Evolutionary conservation across 2,888 invertebrate species (phyloP).

Genomic region (Raillietiella orientalis): DNA sequence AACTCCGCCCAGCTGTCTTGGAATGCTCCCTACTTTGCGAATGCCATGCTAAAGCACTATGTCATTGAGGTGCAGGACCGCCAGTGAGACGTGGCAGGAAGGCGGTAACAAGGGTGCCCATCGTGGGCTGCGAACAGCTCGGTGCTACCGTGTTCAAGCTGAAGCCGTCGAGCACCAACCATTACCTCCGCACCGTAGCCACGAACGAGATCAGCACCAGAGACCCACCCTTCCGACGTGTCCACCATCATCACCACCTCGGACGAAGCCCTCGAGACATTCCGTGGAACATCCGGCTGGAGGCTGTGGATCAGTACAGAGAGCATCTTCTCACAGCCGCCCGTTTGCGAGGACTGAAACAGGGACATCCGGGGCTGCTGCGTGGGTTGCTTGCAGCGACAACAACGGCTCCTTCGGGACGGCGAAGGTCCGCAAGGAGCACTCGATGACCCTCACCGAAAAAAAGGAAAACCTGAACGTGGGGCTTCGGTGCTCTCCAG

Average conservation of each 20-base stretch:
- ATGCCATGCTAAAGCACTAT: conserved; percentile 58
- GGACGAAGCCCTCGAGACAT: conserved; percentile 52
- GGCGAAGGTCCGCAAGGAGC: conserved; percentile 63
- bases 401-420: conserved; percentile 69
- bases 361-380: conserved; percentile 41
- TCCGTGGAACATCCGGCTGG: conserved; percentile 43
- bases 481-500: too few species aligned
- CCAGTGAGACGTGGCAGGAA: conserved; percentile 32
- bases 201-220: conserved; percentile 81
- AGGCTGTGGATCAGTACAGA: conserved; percentile 56
- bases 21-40: conserved; percentile 72
- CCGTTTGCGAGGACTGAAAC: conserved; percentile 61
- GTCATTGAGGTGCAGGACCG: conserved; percentile 62
- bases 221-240: conserved; percentile 59
- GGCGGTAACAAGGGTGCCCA: conserved; percentile 57
- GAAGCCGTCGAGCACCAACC: conserved; percentile 66
- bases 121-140: conserved; percentile 60
- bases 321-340: conserved; percentile 67
- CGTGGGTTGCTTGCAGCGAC: conserved; percentile 36
- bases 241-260: conserved; percentile 84
- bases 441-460: conserved; percentile 43
- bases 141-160: conserved; percentile 65
- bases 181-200: conserved; percentile 63
- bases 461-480: too few species aligned
- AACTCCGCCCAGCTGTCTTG: conserved; percentile 63